Conservation (phyloP, 2,113 vertebrate species). For the Ceratotherium simum region DNA sequence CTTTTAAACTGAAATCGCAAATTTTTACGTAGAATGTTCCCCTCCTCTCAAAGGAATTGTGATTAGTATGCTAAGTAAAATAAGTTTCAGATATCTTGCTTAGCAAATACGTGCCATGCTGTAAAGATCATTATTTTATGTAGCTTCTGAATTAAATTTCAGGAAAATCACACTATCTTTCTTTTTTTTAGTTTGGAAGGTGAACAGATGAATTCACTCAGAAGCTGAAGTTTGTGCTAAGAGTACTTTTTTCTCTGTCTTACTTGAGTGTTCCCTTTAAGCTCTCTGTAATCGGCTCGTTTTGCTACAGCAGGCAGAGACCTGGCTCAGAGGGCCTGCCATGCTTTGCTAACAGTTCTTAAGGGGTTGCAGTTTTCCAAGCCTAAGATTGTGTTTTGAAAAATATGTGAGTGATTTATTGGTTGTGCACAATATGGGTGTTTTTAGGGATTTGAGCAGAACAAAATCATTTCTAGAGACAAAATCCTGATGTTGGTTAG, state of each 20-base stretch:
- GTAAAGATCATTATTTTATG: slow-evolving; percentile 27
- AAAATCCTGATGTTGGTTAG: slow-evolving; percentile 43
- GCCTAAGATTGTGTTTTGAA: background rate
- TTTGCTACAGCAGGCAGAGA: background rate
- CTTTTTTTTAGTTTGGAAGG: background rate
- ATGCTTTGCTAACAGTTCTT: background rate
- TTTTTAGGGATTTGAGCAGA: slow-evolving; percentile 18
- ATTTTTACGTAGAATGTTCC: background rate
- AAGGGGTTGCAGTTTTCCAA: background rate
- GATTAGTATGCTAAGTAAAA: background rate
- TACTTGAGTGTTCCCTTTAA: slow-evolving; percentile 44
- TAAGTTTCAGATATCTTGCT: slow-evolving; percentile 34
- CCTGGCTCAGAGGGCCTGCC: background rate
- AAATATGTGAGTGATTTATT: slow-evolving; percentile 24
- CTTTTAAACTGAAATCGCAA: background rate
- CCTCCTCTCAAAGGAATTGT: slow-evolving; percentile 30
- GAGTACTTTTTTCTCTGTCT: background rate
- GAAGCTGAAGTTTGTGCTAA: slow-evolving; percentile 17
- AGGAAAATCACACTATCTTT: background rate
- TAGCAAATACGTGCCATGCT: slow-evolving; percentile 14
- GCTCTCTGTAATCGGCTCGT: background rate
- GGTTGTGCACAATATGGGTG: background rate
- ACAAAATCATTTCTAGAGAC: slow-evolving; percentile 36
- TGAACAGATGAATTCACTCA: slow-evolving; percentile 29
- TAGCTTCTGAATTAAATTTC: slow-evolving; percentile 18